Evolutionary conservation across 2,888 invertebrate genomes (phyloP).

Genomic region (Patella pellucida): DNA sequence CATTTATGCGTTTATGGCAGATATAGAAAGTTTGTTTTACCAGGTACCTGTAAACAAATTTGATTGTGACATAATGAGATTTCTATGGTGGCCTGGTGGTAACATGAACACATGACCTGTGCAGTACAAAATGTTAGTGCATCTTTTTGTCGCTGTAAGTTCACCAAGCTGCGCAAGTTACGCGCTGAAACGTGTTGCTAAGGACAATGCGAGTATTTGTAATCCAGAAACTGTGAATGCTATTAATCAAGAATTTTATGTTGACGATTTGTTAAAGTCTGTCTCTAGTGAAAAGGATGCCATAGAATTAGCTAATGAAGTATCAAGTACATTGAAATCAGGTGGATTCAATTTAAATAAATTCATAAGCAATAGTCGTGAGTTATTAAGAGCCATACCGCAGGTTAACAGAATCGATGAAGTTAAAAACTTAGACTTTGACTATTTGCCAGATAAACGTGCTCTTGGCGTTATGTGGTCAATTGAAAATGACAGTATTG

Average conservation of each 20-base stretch:
- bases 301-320: not conserved
- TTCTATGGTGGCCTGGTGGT: constrained; percentile 25
- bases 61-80: constrained; percentile 28
- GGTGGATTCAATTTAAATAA: constrained; percentile 37
- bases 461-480: constrained; percentile 34
- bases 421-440: constrained; percentile 14
- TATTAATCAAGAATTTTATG: constrained; percentile 23
- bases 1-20: constrained; percentile 27
- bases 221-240: not conserved
- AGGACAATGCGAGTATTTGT: not conserved
- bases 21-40: constrained; percentile 34
- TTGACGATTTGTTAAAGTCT: constrained; percentile 28
- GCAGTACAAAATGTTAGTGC: constrained; percentile 22
- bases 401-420: constrained; percentile 26
- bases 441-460: constrained; percentile 24
- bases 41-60: constrained; percentile 27
- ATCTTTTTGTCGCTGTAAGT: constrained; percentile 20
- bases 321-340: not conserved
- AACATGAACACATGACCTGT: not conserved
- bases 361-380: constrained; percentile 33
- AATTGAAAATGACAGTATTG: constrained; percentile 24
- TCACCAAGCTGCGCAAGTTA: constrained; percentile 23
- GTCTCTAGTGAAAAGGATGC: constrained; percentile 12
- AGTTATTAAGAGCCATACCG: constrained; percentile 36
- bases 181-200: constrained; percentile 16